Conservation (phyloP, 2,888 invertebrate species). For the Melanotus villosus region DNA sequence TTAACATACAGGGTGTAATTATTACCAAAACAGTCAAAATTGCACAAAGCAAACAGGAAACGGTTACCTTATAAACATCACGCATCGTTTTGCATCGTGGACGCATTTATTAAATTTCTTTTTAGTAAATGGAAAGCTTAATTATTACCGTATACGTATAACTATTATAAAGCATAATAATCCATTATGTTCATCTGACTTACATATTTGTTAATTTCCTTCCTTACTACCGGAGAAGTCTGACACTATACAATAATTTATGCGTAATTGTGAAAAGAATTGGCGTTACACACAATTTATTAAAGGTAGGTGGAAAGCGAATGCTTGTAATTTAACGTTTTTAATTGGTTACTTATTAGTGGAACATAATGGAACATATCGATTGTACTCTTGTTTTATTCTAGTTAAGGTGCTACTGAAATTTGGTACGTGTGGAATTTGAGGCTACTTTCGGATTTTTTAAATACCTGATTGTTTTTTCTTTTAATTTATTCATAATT, state of each 20-base stretch:
- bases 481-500: too few species aligned
- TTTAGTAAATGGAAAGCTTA: constrained; percentile 27
- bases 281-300: neutral
- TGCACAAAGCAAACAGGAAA: constrained; percentile 25
- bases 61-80: neutral
- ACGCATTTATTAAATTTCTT: constrained; percentile 31
- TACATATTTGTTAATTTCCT: constrained; percentile 28
- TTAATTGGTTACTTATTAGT: neutral
- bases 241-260: neutral
- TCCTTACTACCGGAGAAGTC: constrained; percentile 11
- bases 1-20: too few species aligned
- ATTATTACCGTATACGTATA: constrained; percentile 15
- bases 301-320: neutral
- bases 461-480: too few species aligned
- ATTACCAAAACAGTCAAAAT: neutral
- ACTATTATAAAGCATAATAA: neutral
- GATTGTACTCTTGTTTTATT: neutral
- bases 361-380: neutral
- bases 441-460: too few species aligned
- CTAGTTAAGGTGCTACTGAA: neutral
- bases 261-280: constrained; percentile 4
- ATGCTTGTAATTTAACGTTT: neutral
- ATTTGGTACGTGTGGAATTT: too few species aligned
- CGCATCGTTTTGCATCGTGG: neutral
- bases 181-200: constrained; percentile 15